Conservation (phyloP, 2,888 invertebrate species). For the Crocallis elinguaria region DNA sequence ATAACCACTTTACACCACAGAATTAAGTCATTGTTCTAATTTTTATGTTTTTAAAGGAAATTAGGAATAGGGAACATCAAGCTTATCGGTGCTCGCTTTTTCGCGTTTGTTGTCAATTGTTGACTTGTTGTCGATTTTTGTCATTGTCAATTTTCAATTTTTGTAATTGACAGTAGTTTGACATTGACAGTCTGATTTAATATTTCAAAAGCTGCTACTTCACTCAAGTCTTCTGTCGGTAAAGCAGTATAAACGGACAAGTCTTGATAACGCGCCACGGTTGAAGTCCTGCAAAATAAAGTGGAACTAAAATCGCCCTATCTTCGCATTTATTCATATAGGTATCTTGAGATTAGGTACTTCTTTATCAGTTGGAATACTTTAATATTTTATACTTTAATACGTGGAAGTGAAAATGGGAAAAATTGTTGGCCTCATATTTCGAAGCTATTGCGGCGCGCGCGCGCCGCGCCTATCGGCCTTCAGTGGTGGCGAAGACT, state of each 20-base stretch:
- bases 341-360: no score
- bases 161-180: neutral
- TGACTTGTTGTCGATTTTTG: constrained; percentile 1
- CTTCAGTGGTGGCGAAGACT: no score
- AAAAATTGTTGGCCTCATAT: no score
- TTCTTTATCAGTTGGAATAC: no score
- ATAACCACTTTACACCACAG: neutral
- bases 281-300: no score
- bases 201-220: neutral
- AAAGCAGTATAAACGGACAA: neutral
- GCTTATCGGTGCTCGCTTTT: neutral
- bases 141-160: neutral
- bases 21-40: neutral
- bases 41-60: neutral
- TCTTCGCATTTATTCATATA: no score
- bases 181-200: neutral
- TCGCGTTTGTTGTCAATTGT: constrained; percentile 7
- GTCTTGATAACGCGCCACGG: no score
- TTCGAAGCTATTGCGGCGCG: no score
- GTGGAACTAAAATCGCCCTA: no score
- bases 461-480: no score
- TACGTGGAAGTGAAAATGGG: no score
- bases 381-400: no score
- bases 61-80: neutral
- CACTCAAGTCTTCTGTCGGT: neutral